A percentile compares a stretch with the other conserved stretches of the same genome.
These are phyloP conservation scores for Crotalus viridis DNA, from an alignment of 2,113 vertebrate genomes.

Conservation along the genomic window DNA sequence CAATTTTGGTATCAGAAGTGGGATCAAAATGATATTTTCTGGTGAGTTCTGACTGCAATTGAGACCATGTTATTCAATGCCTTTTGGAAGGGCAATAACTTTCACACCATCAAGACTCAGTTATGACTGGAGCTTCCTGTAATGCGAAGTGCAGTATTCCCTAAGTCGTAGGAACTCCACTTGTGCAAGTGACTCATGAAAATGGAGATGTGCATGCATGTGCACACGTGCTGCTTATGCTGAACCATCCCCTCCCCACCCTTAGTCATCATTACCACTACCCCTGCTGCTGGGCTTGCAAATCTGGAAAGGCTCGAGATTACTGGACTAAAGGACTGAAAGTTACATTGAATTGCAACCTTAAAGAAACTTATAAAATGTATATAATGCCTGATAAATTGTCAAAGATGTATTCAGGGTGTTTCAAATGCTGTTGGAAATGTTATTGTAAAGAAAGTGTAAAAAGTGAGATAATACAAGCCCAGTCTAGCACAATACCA, in stretches of 20 bases:
- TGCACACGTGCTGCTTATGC: neutral
- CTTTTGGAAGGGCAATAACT: neutral
- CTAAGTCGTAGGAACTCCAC: too few relatives aligned
- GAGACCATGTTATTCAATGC: neutral
- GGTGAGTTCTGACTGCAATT: neutral
- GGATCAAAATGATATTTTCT: neutral
- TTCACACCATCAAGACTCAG: neutral
- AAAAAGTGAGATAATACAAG: too few relatives aligned
- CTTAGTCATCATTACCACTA: too few relatives aligned
- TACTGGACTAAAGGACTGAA: neutral
- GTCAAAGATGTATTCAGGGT: neutral
- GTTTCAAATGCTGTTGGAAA: neutral
- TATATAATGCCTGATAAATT: neutral
- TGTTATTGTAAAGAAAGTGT: neutral
- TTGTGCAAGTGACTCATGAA: neutral
- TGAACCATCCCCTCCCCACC: neutral
- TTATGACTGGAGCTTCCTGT: too few relatives aligned
- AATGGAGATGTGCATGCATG: neutral
- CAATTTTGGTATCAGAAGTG: neutral
- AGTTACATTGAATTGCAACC: neutral
- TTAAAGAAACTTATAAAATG: neutral
- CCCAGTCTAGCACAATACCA: too few relatives aligned
- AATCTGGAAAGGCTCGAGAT: neutral
- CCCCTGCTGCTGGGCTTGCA: neutral
- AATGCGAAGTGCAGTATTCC: neutral